phyloP scores from a whole-genome alignment of 2,797 vertebrate species.

The Microctenopoma steveboyesi region DNA sequence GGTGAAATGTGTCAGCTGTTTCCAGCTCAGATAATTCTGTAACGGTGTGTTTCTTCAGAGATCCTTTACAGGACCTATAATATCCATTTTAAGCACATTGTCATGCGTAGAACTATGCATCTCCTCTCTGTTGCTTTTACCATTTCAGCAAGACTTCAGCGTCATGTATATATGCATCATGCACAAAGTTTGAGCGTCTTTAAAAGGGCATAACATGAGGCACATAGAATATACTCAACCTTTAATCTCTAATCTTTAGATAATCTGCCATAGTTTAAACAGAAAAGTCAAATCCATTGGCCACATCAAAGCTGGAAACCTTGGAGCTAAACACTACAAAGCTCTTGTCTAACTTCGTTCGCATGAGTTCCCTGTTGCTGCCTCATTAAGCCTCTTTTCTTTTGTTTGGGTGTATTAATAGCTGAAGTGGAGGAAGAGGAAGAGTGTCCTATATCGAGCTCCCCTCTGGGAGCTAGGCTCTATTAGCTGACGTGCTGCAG shows the following conservation, averaged over 20 bases:
- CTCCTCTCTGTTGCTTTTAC: conserved; percentile 38
- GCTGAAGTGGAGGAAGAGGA: conserved; percentile 79
- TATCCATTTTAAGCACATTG: conserved; percentile 44
- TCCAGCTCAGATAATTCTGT: conserved; percentile 15
- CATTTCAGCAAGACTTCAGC: conserved; percentile 22
- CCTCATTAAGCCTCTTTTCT: conserved; percentile 78
- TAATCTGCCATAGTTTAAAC: conserved; percentile 23
- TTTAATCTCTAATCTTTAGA: conserved; percentile 7
- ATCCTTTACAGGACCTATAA: conserved; percentile 10
- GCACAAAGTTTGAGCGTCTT: conserved; percentile 1
- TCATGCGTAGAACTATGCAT: conserved; percentile 74
- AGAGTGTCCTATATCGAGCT: conserved; percentile 82
- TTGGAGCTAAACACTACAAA: conserved; percentile 72
- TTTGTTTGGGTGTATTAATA: conserved; percentile 85
- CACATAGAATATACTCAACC: conserved; percentile 24
- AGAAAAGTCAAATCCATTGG: conserved; percentile 23
- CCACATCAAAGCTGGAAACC: conserved; percentile 49
- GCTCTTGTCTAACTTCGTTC: conserved; percentile 71
- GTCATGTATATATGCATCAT: too few species aligned
- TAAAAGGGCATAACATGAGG: conserved; percentile 19
- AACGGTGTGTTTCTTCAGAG: conserved; percentile 23
- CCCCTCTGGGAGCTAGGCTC: conserved; percentile 72
- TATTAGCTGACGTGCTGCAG: conserved; percentile 73
- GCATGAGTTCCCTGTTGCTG: conserved; percentile 71
- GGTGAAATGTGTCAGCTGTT: conserved; percentile 26